Percentiles rank a stretch among this genome's conserved stretches.
These are phyloP conservation scores for Lepus townsendii DNA, from an alignment of 2,797 vertebrate genomes.

Conservation along the genomic window DNA sequence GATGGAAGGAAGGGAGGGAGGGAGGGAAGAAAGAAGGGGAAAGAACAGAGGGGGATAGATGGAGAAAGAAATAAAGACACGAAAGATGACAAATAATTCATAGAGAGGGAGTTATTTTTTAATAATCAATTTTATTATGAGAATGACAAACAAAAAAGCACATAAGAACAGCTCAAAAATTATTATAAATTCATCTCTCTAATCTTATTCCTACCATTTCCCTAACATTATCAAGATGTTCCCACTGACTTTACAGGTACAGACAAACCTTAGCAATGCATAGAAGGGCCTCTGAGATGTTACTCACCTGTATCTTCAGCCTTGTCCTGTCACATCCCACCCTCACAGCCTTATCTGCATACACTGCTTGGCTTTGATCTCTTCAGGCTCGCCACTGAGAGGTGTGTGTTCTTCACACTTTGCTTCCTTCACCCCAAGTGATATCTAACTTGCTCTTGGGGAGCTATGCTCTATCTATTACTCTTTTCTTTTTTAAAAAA, in stretches of 20 bases:
- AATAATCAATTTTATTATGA: slow-evolving; percentile 46
- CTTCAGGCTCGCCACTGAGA: not conserved
- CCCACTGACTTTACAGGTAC: not conserved
- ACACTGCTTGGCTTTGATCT: not conserved
- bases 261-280: not conserved
- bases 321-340: not conserved
- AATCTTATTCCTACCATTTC: slow-evolving; percentile 45
- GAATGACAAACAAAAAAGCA: slow-evolving; percentile 16
- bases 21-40: too few species aligned
- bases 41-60: too few species aligned
- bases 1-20: not conserved
- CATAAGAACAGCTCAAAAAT: not conserved
- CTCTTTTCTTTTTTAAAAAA: too few species aligned
- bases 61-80: not conserved
- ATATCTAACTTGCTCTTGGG: not conserved
- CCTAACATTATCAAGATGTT: slow-evolving; percentile 50
- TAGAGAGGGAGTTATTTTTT: not conserved
- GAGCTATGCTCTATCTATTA: not conserved
- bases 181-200: slow-evolving; percentile 51
- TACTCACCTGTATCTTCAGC: not conserved
- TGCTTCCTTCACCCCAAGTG: not conserved
- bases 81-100: not conserved
- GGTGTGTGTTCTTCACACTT: not conserved
- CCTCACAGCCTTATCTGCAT: not conserved
- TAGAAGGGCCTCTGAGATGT: not conserved